Base-by-base conservation (phyloP, 1,140 invertebrate species). In the Adoxophyes honmai region DNA sequence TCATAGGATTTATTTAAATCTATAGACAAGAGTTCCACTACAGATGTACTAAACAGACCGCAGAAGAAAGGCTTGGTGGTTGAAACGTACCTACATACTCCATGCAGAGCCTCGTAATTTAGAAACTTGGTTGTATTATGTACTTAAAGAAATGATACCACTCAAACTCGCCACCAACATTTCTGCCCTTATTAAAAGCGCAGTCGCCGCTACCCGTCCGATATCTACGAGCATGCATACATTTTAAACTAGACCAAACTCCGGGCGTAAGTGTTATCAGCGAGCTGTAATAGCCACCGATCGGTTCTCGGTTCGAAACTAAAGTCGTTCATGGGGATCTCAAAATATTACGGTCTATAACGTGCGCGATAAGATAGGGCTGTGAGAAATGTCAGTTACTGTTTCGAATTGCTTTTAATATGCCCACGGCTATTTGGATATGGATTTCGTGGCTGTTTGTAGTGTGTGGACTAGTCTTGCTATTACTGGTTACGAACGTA, bases 341-440 rank as follows among this genome's bases (percentile, higher is more conserved):
- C 42, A 48, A 48, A 48, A 48, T 48, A 48, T 48, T 48, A 48
- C 42, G 42, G 42, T 48, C 42, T 48, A 48, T 48, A 48, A 33
- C 42, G 42, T 48, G 42, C 42, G 15, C 42, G 42, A 48, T 48
- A 48, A 48, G 42, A 48, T 48, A 48, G 21, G 21, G 42, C 42
- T 48, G 42, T 48, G 42, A 48, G 42, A 48, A 48, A 48, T 48
- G 42, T 48, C 18, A 28, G 21, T 48, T 48, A 48, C 42, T 48
- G 42, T 48, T 48, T 48, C 18, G 42, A 48, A 48, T 48, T 21
- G 42, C 4, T 33, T 48, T 48, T 28, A 48, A 48, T 28, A 33
- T 16, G 42, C 42, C 11, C 14, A 13, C 16, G 18, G 42, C 18
- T 48, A 48, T 33, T 48, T 48, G 15, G 42, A 48, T 48, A 48